phyloP scores from a whole-genome alignment of 64 coral and sea anemone genomes.

The Montipora efflorescens region DNA sequence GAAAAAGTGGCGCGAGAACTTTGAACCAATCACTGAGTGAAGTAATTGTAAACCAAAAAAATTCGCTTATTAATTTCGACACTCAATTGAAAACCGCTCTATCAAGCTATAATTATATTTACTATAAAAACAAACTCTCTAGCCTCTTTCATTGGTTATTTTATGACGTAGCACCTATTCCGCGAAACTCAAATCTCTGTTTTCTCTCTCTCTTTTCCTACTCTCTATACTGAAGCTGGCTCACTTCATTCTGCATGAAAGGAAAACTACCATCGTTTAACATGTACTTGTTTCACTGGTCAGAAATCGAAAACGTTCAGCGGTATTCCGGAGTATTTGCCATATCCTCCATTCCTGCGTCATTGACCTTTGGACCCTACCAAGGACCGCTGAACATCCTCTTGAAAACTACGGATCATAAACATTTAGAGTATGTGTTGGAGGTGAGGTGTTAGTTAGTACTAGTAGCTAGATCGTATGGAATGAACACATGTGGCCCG shows the following conservation, averaged over 20 bases:
- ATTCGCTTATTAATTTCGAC: too few relatives aligned
- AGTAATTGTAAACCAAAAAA: too few relatives aligned
- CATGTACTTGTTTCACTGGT: slow-evolving; percentile 68
- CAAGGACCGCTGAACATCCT: slow-evolving; percentile 63
- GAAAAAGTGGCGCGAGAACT: too few relatives aligned
- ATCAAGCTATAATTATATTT: too few relatives aligned
- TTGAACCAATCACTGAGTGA: too few relatives aligned
- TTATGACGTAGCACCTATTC: too few relatives aligned
- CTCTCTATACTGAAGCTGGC: too few relatives aligned
- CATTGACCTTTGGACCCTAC: slow-evolving; percentile 74
- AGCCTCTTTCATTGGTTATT: too few relatives aligned
- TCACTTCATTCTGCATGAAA: background rate
- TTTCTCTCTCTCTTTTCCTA: background rate
- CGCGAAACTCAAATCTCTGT: too few relatives aligned
- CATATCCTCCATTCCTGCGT: slow-evolving; percentile 40
- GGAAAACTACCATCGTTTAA: background rate
- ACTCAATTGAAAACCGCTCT: too few relatives aligned
- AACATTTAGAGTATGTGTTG: slow-evolving; percentile 67
- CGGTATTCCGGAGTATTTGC: slow-evolving; percentile 68
- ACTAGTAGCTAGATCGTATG: background rate
- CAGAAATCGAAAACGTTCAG: slow-evolving; percentile 65
- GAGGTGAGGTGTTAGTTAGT: slow-evolving; percentile 31
- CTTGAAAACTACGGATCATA: slow-evolving; percentile 68
- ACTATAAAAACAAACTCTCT: too few relatives aligned
- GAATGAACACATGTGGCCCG: too few relatives aligned